Evolutionary conservation across 2,797 vertebrate genomes (phyloP), one percentile per base, ranked within the genome.

Genomic region (Momotus momota): DNA sequence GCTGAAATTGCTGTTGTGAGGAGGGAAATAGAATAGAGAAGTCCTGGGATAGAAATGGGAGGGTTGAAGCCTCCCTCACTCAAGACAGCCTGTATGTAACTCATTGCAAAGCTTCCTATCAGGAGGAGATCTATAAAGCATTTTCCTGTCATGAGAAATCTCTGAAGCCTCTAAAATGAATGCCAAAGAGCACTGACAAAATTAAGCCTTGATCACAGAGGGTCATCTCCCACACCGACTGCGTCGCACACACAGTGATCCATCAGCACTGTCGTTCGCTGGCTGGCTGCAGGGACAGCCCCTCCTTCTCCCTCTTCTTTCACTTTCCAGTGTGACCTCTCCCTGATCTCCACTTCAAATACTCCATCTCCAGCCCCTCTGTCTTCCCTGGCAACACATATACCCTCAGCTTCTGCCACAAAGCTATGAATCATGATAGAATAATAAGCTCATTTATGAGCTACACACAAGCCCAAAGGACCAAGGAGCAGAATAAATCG

Each of bases 401-500:
- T 31, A 91, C 94, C 88, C 96, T 94, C 79, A 82, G 91, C 86
- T 94, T 69, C 81, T 8, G 5, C 86, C 57, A 90, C 91, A 82
- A 46, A 94, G 86, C 96, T 74, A 78, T 94, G 96, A 94, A 96
- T 97, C 96, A 96, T 52, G 91, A 79, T 46, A 82, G 94, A 96
- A 96, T 96, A 97, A 97, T 94, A 86, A 96, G 96, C 95, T 95
- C 29, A 1, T 94, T 97, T 95, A 95, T 88, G 86, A 97, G 90
- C 79, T 70, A 86, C 92, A 86, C 83, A 86, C 88, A 75, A 91
- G 70, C 94, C 95, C 95, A 71, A 77, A 97, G 91, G 95, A 96
- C 60, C 88, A 90, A 88, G 93, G 95, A 96, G 94, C 4, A 0
- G 86, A 95, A 93, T 96, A 96, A 97, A 97, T 94, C n/a, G 14